phyloP scores from a whole-genome alignment of 1,140 invertebrate genomes.

The Aphelinus certus region DNA sequence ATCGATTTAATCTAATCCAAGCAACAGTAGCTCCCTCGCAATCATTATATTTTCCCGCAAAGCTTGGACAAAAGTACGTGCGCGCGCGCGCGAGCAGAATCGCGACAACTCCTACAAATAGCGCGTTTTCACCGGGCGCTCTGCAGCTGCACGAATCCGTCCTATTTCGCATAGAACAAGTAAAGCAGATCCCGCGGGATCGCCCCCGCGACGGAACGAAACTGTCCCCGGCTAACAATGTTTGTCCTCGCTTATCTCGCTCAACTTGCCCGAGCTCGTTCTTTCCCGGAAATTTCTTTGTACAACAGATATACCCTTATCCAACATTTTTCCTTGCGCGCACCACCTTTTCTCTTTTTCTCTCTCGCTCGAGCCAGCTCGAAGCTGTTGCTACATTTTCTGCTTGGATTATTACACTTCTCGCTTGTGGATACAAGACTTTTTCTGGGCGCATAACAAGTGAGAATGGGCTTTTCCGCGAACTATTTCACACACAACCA shows the following conservation, averaged over 20 bases:
- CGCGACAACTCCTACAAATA: too few species aligned
- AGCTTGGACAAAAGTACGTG: background rate
- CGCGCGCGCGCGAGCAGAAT: background rate
- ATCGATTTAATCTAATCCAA: too few species aligned
- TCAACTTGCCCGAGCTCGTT: too few species aligned
- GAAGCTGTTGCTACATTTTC: conserved; percentile 3
- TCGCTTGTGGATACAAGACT: background rate
- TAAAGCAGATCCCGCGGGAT: background rate
- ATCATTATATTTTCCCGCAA: too few species aligned
- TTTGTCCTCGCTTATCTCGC: conserved; percentile 23
- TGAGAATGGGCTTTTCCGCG: too few species aligned
- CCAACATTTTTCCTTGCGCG: background rate
- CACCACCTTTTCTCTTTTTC: background rate
- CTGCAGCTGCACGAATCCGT: background rate
- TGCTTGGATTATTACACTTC: background rate
- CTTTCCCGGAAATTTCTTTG: too few species aligned
- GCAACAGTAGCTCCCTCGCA: too few species aligned
- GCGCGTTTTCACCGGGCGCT: too few species aligned
- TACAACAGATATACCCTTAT: too few species aligned
- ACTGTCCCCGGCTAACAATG: conserved; percentile 10
- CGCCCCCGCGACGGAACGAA: background rate
- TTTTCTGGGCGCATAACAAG: too few species aligned
- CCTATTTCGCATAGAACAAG: background rate
- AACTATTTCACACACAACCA: too few species aligned
- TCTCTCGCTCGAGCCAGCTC: background rate